Evolutionary conservation across 2,113 vertebrate genomes (phyloP), one percentile per base, ranked within the genome.

Genomic region (Thermophis baileyi): DNA sequence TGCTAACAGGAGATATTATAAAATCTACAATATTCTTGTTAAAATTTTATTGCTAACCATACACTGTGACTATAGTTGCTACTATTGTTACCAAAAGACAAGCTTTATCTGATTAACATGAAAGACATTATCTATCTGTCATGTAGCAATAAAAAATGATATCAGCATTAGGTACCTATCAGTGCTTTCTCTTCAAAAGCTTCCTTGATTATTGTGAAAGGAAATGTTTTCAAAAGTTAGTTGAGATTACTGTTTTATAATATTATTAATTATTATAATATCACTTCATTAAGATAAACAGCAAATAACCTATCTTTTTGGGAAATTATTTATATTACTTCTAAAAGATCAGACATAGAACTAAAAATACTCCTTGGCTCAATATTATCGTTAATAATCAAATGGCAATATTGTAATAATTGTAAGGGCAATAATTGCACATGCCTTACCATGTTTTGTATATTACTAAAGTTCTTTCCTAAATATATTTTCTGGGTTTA

Each of bases 221-320:
- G 91, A 96, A 97, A 96, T 94, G 96, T 95, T 69, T 85, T 96
- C 95, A 93, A 94, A 93, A 94, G 93, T 93, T 93, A 95, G 93
- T 93, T 94, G 92, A 96, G 93, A 95, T 95, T 54, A 90, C 93
- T n/a, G 94, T 95, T 47, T 53, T 74, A 54, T 95, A 95, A 60
- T 46, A 3, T 18, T 89, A 54, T 85, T 1, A 4, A 40, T 16
- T 55, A 85, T 16, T 54, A 46, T 14, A 22, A 5, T 18, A n/a
- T 35, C 30, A 63, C 27, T 63, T 30, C 30, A 69, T 69, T 35
- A 69, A 69, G 11, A 35, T 69, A 4, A 69, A 35, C 30, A 69
- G 63, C 30, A 63, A 63, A 63, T 63, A 63, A 63, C 30, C 10
- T 8, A 0, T 60, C 25, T 30, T 63, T 63, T 12, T 1, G 27